Conservation (phyloP, 2,113 vertebrate species). For the Sebastes fasciatus region DNA sequence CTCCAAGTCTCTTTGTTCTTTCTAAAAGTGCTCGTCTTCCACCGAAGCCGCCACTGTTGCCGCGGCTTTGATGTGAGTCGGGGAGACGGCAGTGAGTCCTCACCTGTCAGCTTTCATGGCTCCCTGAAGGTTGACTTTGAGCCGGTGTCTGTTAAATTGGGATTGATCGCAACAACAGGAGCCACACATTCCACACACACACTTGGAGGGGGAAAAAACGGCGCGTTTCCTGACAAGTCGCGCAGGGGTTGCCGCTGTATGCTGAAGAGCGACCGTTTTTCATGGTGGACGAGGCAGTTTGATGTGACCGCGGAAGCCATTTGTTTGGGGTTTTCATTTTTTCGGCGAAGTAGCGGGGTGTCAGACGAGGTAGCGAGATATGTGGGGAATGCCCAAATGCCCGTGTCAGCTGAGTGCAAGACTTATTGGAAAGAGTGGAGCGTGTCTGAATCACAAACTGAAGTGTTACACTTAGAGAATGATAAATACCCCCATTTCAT, state of each 20-base stretch:
- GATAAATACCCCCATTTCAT: conserved; percentile 52
- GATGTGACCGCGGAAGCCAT: conserved; percentile 72
- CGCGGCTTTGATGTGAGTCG: conserved; percentile 78
- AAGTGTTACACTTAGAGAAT: conserved; percentile 50
- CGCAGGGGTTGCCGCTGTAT: conserved; percentile 50
- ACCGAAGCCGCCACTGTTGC: conserved; percentile 64
- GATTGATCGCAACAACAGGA: conserved; percentile 84
- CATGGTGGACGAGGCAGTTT: conserved; percentile 64
- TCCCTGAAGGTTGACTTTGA: conserved; percentile 84
- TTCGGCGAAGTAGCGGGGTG: conserved; percentile 39
- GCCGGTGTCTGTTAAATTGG: conserved; percentile 84
- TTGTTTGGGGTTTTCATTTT: conserved; percentile 60
- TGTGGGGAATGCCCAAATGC: conserved; percentile 46
- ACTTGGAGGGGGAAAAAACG: conserved; percentile 24
- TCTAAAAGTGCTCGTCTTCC: conserved; percentile 74
- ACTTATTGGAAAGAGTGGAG: conserved; percentile 52
- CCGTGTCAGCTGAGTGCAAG: conserved; percentile 24
- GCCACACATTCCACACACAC: conserved; percentile 67
- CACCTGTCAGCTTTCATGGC: conserved; percentile 84
- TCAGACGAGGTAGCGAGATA: conserved; percentile 48
- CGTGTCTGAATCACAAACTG: conserved; percentile 60
- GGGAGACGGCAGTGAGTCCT: conserved; percentile 81
- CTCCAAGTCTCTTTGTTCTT: conserved; percentile 79
- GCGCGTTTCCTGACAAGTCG: conserved; percentile 73
- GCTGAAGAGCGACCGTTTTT: conserved; percentile 60